Evolutionary conservation across 2,888 invertebrate species (phyloP).

Genomic region (Automeris io): DNA sequence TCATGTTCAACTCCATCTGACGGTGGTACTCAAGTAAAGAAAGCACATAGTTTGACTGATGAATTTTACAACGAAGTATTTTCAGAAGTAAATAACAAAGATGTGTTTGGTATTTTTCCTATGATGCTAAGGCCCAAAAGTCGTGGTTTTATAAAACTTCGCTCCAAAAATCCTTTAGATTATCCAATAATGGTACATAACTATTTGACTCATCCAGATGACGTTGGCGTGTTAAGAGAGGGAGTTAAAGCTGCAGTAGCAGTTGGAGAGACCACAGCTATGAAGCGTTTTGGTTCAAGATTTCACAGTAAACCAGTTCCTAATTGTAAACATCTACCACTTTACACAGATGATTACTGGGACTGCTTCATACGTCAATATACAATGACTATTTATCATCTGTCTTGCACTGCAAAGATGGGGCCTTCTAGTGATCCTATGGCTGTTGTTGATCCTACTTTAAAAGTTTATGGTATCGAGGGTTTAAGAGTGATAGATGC

Average conservation of each 20-base stretch:
- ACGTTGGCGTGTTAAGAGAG: constrained; percentile 88
- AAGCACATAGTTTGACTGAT: constrained; percentile 88
- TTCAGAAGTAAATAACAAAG: constrained; percentile 82
- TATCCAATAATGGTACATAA: constrained; percentile 94
- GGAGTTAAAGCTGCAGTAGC: constrained; percentile 92
- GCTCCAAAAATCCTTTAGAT: constrained; percentile 82
- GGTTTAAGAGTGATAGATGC: constrained; percentile 91
- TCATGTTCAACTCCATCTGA: constrained; percentile 89
- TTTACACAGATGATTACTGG: constrained; percentile 91
- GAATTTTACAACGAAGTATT: constrained; percentile 88
- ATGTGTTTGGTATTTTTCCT: constrained; percentile 89
- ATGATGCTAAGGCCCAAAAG: constrained; percentile 94
- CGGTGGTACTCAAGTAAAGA: constrained; percentile 88
- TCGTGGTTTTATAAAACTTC: constrained; percentile 86
- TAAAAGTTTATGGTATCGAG: constrained; percentile 86
- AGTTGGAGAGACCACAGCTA: constrained; percentile 85
- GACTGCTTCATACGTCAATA: constrained; percentile 89
- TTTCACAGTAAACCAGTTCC: constrained; percentile 86
- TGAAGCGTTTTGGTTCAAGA: constrained; percentile 87
- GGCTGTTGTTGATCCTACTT: constrained; percentile 88
- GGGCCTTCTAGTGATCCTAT: constrained; percentile 84
- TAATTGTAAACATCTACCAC: constrained; percentile 87
- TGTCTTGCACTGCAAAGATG: constrained; percentile 92
- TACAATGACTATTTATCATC: constrained; percentile 91
- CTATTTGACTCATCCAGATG: constrained; percentile 91